phyloP scores from a whole-genome alignment of 2,113 vertebrate species.

The Odontesthes bonariensis region DNA sequence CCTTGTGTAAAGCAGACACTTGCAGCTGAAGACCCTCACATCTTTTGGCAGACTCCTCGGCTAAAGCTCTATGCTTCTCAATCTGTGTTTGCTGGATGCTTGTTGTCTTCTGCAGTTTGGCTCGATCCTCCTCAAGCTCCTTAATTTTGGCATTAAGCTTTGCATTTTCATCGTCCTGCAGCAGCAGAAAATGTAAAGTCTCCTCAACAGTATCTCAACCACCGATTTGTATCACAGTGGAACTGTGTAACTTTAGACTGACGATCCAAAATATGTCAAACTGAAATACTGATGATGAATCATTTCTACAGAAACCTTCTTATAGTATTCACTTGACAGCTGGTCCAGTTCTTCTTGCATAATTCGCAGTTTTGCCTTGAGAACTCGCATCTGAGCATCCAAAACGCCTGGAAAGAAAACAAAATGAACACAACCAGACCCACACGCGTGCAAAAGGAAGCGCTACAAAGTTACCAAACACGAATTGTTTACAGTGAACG shows the following conservation, averaged over 20 bases:
- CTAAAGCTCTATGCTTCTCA: constrained; percentile 89
- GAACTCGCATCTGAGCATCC: constrained; percentile 90
- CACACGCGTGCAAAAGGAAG: no score
- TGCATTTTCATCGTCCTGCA: constrained; percentile 89
- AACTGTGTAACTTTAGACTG: no score
- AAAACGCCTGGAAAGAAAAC: constrained; percentile 61
- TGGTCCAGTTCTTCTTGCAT: constrained; percentile 91
- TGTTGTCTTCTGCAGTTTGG: constrained; percentile 83
- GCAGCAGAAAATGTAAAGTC: constrained; percentile 7
- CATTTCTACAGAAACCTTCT: constrained; percentile 84
- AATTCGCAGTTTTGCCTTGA: constrained; percentile 92
- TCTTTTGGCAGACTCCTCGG: constrained; percentile 86
- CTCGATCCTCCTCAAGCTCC: constrained; percentile 85
- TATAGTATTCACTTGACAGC: constrained; percentile 85
- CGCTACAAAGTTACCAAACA: no score
- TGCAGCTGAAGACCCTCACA: constrained; percentile 87
- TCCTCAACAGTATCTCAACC: no score
- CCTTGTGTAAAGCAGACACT: constrained; percentile 86
- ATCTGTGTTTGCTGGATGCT: constrained; percentile 86
- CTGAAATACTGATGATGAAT: neutral
- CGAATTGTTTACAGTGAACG: no score
- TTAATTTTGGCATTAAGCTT: constrained; percentile 85
- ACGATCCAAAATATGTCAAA: neutral
- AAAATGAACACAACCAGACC: no score
- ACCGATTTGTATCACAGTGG: no score